phyloP scores from a whole-genome alignment of 2,113 vertebrate genomes.

The Hiodon tergisus region DNA sequence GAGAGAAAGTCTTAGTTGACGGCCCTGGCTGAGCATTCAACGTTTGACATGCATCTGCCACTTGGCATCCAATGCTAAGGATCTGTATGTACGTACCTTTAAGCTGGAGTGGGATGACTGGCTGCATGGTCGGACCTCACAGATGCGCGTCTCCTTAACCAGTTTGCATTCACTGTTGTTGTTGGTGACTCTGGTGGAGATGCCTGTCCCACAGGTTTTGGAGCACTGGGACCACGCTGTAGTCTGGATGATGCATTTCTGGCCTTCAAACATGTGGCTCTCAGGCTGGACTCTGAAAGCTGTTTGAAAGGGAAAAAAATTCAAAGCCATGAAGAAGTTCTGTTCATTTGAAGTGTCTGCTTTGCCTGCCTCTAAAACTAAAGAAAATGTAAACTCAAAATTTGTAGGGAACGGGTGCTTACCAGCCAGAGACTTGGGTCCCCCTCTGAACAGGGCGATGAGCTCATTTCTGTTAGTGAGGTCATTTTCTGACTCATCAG shows the following conservation, averaged over 20 bases:
- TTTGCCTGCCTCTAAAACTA: background rate
- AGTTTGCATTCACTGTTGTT: constrained; percentile 88
- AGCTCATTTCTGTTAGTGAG: constrained; percentile 88
- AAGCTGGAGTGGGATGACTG: constrained; percentile 75
- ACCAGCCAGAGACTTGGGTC: constrained; percentile 84
- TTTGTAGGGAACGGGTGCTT: constrained; percentile 47
- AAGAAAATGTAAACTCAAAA: background rate
- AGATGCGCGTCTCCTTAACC: constrained; percentile 88
- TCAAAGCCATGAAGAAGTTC: background rate
- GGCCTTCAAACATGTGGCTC: constrained; percentile 72
- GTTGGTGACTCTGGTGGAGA: constrained; percentile 93
- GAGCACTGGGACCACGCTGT: constrained; percentile 96
- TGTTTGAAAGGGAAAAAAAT: constrained; percentile 33
- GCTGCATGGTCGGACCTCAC: constrained; percentile 89
- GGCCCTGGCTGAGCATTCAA: background rate
- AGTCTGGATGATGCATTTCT: constrained; percentile 92
- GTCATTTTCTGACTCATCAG: constrained; percentile 74
- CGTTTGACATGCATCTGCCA: background rate
- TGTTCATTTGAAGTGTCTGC: background rate
- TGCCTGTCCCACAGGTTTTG: constrained; percentile 89
- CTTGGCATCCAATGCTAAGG: background rate
- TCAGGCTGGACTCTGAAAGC: constrained; percentile 59
- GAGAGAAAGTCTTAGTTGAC: constrained; percentile 24
- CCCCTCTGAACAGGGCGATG: constrained; percentile 74
- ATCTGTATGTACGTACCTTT: constrained; percentile 70